A percentile compares a stretch with the other conserved stretches of the same genome.
Conservation (phyloP, 2,888 invertebrate genomes). For the Crocallis elinguaria region DNA sequence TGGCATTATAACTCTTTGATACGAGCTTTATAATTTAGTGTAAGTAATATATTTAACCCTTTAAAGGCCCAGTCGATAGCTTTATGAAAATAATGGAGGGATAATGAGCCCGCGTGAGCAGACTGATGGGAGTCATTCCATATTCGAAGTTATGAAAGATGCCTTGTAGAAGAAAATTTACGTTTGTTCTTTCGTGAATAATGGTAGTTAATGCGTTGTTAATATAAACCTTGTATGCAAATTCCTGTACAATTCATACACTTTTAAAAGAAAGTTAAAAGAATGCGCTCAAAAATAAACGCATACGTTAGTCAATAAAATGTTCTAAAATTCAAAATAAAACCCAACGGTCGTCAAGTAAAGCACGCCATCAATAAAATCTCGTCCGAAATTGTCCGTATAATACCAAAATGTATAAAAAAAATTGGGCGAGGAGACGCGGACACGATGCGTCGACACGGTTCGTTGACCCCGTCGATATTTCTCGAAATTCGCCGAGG, state of each 20-base stretch:
- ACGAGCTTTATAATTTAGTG: constrained; percentile 26
- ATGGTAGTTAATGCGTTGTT: background rate
- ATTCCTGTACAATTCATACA: background rate
- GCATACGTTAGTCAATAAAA: constrained; percentile 6
- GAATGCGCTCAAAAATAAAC: background rate
- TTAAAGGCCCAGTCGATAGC: constrained; percentile 46
- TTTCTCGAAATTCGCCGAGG: constrained; percentile 82
- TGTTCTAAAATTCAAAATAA: constrained; percentile 24
- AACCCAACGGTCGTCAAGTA: constrained; percentile 34
- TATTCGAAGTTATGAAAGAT: constrained; percentile 6
- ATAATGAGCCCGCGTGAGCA: constrained; percentile 42
- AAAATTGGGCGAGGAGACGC: constrained; percentile 71
- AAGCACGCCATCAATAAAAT: constrained; percentile 53
- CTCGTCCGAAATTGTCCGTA: constrained; percentile 62
- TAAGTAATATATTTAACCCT: constrained; percentile 42
- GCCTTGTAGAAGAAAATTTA: background rate
- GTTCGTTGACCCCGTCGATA: constrained; percentile 82
- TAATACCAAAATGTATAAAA: constrained; percentile 66
- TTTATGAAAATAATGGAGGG: constrained; percentile 38
- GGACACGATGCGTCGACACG: constrained; percentile 79
- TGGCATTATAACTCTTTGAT: constrained; percentile 28
- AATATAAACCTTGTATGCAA: background rate
- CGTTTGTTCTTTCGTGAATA: background rate
- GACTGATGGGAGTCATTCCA: constrained; percentile 38
- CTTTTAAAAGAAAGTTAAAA: background rate